Evolutionary conservation across 2,113 vertebrate species (phyloP).

Genomic region (Nycticorax nycticorax): DNA sequence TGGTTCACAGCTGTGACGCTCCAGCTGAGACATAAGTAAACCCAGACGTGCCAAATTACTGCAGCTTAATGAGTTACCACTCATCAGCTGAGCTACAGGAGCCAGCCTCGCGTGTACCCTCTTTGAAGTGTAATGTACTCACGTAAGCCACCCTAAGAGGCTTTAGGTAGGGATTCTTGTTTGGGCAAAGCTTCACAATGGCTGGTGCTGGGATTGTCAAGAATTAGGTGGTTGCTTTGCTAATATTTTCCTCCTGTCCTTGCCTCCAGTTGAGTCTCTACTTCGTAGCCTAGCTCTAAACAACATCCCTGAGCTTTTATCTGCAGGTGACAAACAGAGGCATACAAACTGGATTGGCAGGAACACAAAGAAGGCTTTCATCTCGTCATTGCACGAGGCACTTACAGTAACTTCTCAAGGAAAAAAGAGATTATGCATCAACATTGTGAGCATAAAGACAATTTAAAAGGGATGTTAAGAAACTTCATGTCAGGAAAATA

Average conservation of each 20-base stretch:
- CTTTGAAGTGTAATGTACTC: neutral
- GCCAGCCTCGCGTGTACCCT: neutral
- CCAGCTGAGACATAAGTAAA: neutral
- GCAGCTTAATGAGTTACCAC: neutral
- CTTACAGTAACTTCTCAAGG: conserved; percentile 62
- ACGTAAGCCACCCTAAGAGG: neutral
- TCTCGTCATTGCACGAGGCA: conserved; percentile 59
- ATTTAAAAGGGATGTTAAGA: conserved; percentile 72
- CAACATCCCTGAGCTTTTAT: conserved; percentile 53
- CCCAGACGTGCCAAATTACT: neutral
- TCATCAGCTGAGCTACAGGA: neutral
- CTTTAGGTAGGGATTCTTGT: neutral
- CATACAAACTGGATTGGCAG: conserved; percentile 65
- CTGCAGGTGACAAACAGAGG: conserved; percentile 66
- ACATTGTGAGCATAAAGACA: conserved; percentile 70
- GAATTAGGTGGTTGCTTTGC: conserved; percentile 37
- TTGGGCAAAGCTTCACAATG: conserved; percentile 12
- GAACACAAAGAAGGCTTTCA: conserved; percentile 68
- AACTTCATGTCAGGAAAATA: conserved; percentile 71
- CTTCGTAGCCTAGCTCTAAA: conserved; percentile 19
- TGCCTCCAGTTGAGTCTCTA: conserved; percentile 4
- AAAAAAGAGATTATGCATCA: conserved; percentile 67
- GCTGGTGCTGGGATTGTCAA: conserved; percentile 4
- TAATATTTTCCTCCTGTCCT: conserved; percentile 16
- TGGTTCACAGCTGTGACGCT: neutral